phyloP scores from a whole-genome alignment of 2,888 invertebrate genomes.

The Hydriomena furcata region DNA sequence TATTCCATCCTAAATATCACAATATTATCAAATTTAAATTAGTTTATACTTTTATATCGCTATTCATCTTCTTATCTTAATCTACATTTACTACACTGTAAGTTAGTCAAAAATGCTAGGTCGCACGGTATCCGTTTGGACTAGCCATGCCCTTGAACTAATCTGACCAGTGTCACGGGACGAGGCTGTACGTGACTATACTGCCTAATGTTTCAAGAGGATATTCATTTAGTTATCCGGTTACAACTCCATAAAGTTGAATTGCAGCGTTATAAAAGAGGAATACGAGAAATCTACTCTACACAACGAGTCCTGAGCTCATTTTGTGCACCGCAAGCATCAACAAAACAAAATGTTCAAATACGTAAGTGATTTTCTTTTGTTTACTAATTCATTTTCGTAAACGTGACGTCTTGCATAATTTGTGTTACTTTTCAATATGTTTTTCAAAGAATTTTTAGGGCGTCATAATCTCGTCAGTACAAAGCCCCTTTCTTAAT shows the following conservation, averaged over 20 bases:
- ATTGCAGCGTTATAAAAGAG: conserved; percentile 51
- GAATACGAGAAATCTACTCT: conserved; percentile 41
- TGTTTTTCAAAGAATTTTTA: too few relatives aligned
- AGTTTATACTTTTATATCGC: too few relatives aligned
- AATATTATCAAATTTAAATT: too few relatives aligned
- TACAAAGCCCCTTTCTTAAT: too few relatives aligned
- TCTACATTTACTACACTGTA: too few relatives aligned
- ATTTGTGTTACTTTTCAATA: too few relatives aligned
- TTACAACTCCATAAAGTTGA: conserved; percentile 41
- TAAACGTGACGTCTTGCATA: too few relatives aligned
- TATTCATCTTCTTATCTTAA: too few relatives aligned
- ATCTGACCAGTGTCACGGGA: conserved; percentile 48
- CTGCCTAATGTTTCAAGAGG: conserved; percentile 62
- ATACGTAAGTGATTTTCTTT: conserved; percentile 62
- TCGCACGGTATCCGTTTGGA: conserved; percentile 15
- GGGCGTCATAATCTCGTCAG: too few relatives aligned
- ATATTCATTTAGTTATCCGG: conserved; percentile 69
- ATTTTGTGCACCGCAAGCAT: conserved; percentile 35
- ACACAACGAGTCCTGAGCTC: conserved; percentile 38
- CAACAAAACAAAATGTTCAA: conserved; percentile 70
- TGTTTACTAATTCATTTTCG: too few relatives aligned
- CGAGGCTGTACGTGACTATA: conserved; percentile 69
- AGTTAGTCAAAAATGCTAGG: too few relatives aligned
- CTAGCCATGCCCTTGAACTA: conserved; percentile 49
- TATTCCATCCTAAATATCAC: too few relatives aligned